Evolutionary conservation across 2,888 invertebrate species (phyloP).

Genomic region (Thera obeliscata): DNA sequence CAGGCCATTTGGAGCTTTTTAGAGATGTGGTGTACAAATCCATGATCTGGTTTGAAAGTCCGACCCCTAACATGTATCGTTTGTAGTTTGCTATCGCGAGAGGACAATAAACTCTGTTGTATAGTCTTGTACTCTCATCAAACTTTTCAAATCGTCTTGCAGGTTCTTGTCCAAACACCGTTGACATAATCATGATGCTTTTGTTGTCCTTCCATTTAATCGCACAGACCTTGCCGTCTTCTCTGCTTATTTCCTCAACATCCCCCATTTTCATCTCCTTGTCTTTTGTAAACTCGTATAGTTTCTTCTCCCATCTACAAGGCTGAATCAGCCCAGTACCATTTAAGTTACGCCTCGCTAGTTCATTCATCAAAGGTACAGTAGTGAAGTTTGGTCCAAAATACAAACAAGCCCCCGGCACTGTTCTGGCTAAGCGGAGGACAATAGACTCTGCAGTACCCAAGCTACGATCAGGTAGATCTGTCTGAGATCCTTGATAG

Average conservation of each 20-base stretch:
- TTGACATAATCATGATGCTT: constrained; percentile 45
- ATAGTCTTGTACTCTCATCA: constrained; percentile 14
- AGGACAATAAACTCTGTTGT: constrained; percentile 45
- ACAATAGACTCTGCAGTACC: constrained; percentile 40
- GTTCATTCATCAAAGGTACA: constrained; percentile 36
- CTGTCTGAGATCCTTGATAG: constrained; percentile 37
- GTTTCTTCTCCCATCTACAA: constrained; percentile 19
- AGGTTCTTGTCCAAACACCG: constrained; percentile 46
- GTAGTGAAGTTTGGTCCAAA: constrained; percentile 33
- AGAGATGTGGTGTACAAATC: constrained; percentile 47
- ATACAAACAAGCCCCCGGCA: constrained; percentile 27
- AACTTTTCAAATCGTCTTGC: constrained; percentile 16
- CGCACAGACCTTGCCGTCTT: constrained; percentile 41
- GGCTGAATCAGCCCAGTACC: constrained; percentile 27
- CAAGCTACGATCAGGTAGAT: constrained; percentile 33
- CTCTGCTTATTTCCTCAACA: constrained; percentile 40
- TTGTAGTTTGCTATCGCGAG: constrained; percentile 44
- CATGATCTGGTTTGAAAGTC: constrained; percentile 46
- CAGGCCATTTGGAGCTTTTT: constrained; percentile 51
- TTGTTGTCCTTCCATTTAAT: constrained; percentile 53
- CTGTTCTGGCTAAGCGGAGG: constrained; percentile 37
- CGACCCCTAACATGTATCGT: constrained; percentile 48
- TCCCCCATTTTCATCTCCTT: constrained; percentile 39
- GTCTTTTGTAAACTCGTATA: constrained; percentile 36
- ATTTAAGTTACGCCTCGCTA: constrained; percentile 32